Evolutionary conservation across 2,888 invertebrate species (phyloP).

Genomic region (Hymenopus coronatus): DNA sequence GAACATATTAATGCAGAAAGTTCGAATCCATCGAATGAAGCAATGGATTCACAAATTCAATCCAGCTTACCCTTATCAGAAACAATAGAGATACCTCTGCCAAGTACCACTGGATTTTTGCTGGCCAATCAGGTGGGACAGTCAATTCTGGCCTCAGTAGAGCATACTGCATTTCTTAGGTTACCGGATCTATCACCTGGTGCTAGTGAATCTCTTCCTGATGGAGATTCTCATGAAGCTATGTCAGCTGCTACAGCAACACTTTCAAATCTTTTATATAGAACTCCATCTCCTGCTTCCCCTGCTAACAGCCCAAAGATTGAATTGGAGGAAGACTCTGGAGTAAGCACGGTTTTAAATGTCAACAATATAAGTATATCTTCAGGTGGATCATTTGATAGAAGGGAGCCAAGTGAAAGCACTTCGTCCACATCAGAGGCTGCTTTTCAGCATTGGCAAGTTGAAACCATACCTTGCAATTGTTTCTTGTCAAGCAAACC

Average conservation of each 20-base stretch:
- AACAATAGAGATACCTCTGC: conserved; percentile 7
- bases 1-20: neutral
- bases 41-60: neutral
- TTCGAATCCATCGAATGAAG: neutral
- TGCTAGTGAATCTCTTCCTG: conserved; percentile 48
- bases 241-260: conserved; percentile 65
- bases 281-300: conserved; percentile 35
- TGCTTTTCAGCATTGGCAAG: conserved; percentile 6
- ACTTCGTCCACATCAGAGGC: neutral
- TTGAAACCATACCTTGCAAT: conserved; percentile 19
- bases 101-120: conserved; percentile 26
- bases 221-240: conserved; percentile 53
- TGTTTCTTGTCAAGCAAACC: neutral
- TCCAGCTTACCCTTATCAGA: conserved; percentile 4
- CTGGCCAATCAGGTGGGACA: conserved; percentile 33
- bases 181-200: conserved; percentile 34
- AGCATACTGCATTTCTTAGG: neutral
- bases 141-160: conserved; percentile 16
- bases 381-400: conserved; percentile 31
- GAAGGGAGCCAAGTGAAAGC: neutral
- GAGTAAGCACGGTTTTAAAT: conserved; percentile 28
- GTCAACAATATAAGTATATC: conserved; percentile 29
- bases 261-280: conserved; percentile 56
- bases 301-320: neutral
- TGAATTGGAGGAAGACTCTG: conserved; percentile 31